Base-by-base conservation (phyloP, 2,888 invertebrate species). In the Callinectes sapidus region DNA sequence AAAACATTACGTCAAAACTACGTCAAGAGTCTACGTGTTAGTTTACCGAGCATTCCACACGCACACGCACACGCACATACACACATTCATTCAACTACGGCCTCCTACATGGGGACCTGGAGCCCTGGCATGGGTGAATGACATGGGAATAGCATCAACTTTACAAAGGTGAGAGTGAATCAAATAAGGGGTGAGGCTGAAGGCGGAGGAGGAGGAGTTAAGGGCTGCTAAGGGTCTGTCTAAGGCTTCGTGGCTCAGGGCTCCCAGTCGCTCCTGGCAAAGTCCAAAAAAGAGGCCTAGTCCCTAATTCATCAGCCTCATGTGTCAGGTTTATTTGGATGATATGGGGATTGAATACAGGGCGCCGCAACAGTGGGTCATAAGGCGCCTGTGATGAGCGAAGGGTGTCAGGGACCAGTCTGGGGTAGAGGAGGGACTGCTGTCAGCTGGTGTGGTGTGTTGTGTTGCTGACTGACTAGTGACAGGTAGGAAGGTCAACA, bases 1-100 rank as follows among this genome's bases (percentile, higher is more conserved):
- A 39, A 85, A 39, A 85, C 86, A 91, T 39, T 23, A 28, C 13
- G 42, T n/a, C 39, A 77, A 42, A 66, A 23, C 71, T 90, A 71
- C 77, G 39, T 90, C 88, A 90, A 42, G 48, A 66, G 48, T 32
- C 71, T 71, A 90, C 77, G 28, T 61, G 77, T 90, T 32, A 66
- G 77, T 39, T 71, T 90, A 39, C 28, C n/a, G 42, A 16, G 48
- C 77, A 90, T 71, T 77, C 86, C 77, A 91, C 87, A 87, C 71
- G 28, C 71, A 10, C 71, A 71, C 71, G 28, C 86, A 91, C 42
- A 87, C 87, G 61, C 61, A 87, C 61, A 87, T 54, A 86, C 87
- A 91, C 39, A 61, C 87, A 61, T 42, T 14, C 35, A 86, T 39
- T 61, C 61, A 71, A 23, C 32, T 18, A 61, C n/a, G 55, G 85